phyloP scores from a whole-genome alignment of 2,113 vertebrate genomes.

The Bungarus multicinctus region DNA sequence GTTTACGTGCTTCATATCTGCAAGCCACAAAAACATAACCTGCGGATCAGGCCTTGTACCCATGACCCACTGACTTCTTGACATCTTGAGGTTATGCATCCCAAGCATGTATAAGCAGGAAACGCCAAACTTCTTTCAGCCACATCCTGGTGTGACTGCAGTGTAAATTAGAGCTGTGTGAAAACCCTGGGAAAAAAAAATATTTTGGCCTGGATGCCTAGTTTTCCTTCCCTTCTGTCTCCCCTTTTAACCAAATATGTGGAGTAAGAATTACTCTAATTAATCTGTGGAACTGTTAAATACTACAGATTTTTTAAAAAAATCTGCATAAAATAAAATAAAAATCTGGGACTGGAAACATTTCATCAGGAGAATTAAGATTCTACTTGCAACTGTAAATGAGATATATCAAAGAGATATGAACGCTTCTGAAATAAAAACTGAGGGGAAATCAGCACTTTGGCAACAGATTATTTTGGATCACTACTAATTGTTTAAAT shows the following conservation, averaged over 20 bases:
- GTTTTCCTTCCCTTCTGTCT: slow-evolving; percentile 2
- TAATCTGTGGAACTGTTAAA: slow-evolving; percentile 38
- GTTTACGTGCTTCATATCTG: slow-evolving; percentile 53
- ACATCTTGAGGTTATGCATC: slow-evolving; percentile 58
- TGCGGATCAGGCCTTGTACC: slow-evolving; percentile 43
- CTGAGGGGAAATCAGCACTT: neutral
- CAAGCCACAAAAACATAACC: slow-evolving; percentile 46
- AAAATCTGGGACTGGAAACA: neutral
- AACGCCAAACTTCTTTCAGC: slow-evolving; percentile 52
- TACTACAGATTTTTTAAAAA: neutral
- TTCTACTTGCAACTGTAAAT: neutral
- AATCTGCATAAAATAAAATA: neutral
- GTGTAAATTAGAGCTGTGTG: slow-evolving; percentile 53
- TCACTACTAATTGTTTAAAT: neutral
- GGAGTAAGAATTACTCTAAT: slow-evolving; percentile 28
- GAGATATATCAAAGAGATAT: slow-evolving; percentile 15
- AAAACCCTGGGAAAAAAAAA: slow-evolving; percentile 58
- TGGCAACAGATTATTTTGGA: neutral
- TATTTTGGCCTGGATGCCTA: slow-evolving; percentile 41
- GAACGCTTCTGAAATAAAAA: slow-evolving; percentile 25
- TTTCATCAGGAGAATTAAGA: slow-evolving; percentile 6
- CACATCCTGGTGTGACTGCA: slow-evolving; percentile 58
- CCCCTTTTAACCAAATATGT: slow-evolving; percentile 16
- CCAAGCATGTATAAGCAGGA: slow-evolving; percentile 61
- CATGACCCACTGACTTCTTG: slow-evolving; percentile 57